Conservation (phyloP, 2,888 invertebrate species). For the Eupelmus urozonus region DNA sequence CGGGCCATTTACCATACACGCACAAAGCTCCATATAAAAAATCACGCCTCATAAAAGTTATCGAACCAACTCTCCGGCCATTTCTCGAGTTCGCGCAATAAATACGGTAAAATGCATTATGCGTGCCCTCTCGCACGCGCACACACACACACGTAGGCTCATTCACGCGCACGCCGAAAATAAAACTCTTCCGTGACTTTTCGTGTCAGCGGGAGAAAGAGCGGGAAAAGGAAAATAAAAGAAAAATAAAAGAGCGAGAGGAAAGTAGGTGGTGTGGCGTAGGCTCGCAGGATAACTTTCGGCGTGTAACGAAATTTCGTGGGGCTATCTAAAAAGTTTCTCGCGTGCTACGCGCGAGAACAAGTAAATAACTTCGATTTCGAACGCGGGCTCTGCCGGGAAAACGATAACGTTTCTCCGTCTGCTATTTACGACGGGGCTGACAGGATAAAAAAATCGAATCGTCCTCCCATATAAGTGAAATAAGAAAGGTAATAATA, state of each 20-base stretch:
- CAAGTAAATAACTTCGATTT: constrained; percentile 19
- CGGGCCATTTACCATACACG: neutral
- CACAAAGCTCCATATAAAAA: neutral
- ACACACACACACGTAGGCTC: neutral
- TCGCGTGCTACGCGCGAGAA: constrained; percentile 28
- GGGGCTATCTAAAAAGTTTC: constrained; percentile 18
- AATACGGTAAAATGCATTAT: constrained; percentile 34
- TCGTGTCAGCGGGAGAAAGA: constrained; percentile 5
- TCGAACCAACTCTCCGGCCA: neutral
- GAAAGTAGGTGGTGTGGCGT: neutral
- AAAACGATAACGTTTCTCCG: constrained; percentile 22
- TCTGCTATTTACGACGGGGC: constrained; percentile 17
- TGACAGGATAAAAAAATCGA: constrained; percentile 27
- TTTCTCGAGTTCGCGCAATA: neutral
- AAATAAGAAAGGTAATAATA: constrained; percentile 26
- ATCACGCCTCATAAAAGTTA: constrained; percentile 11
- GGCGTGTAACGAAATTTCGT: constrained; percentile 33
- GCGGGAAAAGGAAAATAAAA: neutral
- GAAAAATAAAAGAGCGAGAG: constrained; percentile 20
- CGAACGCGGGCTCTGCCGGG: neutral
- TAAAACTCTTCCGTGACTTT: constrained; percentile 24
- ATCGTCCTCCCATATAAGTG: neutral
- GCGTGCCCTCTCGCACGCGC: neutral
- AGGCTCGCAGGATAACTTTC: constrained; percentile 34
- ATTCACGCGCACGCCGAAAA: neutral